These are phyloP conservation scores for Wasmannia auropunctata DNA, from an alignment of 1,140 invertebrate genomes.

Conservation along the genomic window DNA sequence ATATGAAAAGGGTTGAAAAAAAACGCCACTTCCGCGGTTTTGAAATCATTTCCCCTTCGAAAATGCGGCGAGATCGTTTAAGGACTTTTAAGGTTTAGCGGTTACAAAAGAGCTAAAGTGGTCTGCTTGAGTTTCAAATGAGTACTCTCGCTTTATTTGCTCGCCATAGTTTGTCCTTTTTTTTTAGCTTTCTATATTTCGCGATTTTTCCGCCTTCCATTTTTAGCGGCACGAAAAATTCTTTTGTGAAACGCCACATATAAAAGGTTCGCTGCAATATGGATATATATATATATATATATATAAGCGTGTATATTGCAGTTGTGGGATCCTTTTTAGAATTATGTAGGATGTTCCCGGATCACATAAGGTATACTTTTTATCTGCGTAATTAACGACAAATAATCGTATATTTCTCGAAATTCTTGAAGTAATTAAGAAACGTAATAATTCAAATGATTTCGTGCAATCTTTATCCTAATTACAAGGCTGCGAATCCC, in stretches of 20 bases:
- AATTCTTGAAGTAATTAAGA: not conserved
- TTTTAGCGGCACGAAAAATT: not conserved
- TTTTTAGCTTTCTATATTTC: conserved; percentile 15
- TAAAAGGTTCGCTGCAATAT: conserved; percentile 9
- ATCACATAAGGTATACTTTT: not conserved
- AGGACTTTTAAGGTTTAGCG: conserved; percentile 41
- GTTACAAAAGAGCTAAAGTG: conserved; percentile 42
- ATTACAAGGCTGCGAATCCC: not conserved
- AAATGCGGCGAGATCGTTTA: conserved; percentile 38
- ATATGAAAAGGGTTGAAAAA: not conserved
- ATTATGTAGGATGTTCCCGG: not conserved
- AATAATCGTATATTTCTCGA: not conserved
- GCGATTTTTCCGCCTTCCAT: conserved; percentile 9
- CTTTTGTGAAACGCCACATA: conserved; percentile 1
- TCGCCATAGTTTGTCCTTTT: not conserved
- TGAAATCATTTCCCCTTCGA: conserved; percentile 28
- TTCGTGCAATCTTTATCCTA: not conserved
- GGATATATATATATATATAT: too few species aligned
- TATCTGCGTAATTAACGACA: not conserved
- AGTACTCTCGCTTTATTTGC: conserved; percentile 38
- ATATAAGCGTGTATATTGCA: not conserved
- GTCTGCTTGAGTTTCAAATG: conserved; percentile 53
- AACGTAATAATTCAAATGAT: not conserved
- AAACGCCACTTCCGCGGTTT: not conserved
- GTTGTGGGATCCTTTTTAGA: not conserved